Percentiles rank a stretch among this genome's conserved stretches.
phyloP scores from a whole-genome alignment of 2,888 invertebrate genomes.

The Melanostoma mellinum region DNA sequence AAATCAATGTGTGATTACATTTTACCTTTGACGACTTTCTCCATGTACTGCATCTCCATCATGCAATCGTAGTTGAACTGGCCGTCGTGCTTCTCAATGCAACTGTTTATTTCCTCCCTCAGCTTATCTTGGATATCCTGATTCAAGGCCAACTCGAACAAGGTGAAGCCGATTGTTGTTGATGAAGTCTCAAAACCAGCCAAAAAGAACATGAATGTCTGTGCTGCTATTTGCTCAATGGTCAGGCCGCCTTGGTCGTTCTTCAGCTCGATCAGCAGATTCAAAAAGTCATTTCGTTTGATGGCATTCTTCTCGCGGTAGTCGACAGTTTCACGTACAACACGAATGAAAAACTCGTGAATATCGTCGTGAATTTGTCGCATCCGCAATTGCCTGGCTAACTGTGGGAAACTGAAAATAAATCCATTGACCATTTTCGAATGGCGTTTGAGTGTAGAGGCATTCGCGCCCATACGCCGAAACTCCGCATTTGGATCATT shows the following conservation, averaged over 20 bases:
- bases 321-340: constrained; percentile 75
- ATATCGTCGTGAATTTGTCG: no score
- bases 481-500: constrained; percentile 80
- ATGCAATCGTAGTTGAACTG: constrained; percentile 77
- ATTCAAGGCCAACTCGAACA: no score
- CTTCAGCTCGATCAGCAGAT: no score
- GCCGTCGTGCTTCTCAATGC: constrained; percentile 70
- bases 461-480: constrained; percentile 74
- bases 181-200: no score
- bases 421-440: constrained; percentile 71
- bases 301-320: constrained; percentile 71
- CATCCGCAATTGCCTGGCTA: no score
- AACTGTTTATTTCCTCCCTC: no score
- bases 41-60: constrained; percentile 77
- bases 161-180: no score
- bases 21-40: constrained; percentile 78
- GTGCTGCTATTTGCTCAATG: no score
- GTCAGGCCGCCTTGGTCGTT: no score
- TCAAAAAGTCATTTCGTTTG: no score
- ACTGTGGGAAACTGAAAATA: constrained; percentile 72
- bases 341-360: constrained; percentile 25
- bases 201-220: no score
- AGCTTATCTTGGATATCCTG: no score
- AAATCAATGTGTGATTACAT: background rate
- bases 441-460: constrained; percentile 74